Conservation (phyloP, 2,797 vertebrate genomes). For the Nothura maculosa region DNA sequence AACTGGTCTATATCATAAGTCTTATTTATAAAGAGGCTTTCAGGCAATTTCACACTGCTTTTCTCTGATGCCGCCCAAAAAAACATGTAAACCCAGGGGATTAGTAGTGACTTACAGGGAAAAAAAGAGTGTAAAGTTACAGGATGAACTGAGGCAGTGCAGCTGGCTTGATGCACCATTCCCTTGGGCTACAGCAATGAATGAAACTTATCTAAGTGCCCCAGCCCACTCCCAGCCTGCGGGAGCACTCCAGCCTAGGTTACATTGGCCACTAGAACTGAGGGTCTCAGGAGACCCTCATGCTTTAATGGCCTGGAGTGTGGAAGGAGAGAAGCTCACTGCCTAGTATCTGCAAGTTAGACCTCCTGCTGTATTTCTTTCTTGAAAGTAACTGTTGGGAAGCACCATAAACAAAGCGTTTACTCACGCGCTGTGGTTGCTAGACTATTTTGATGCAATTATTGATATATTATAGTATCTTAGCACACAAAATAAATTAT, state of each 20-base stretch:
- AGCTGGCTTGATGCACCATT: conserved; percentile 74
- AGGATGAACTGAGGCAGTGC: conserved; percentile 70
- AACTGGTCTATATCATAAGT: conserved; percentile 79
- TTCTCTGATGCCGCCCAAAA: conserved; percentile 77
- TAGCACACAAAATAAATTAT: conserved; percentile 31
- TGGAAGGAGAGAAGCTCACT: conserved; percentile 63
- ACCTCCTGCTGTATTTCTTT: conserved; percentile 60
- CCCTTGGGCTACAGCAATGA: conserved; percentile 76
- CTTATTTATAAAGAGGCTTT: conserved; percentile 85
- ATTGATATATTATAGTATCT: conserved; percentile 36
- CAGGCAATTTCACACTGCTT: conserved; percentile 85
- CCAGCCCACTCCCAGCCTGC: conserved; percentile 55
- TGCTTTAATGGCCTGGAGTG: conserved; percentile 57
- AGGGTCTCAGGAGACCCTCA: conserved; percentile 59
- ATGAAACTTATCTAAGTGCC: conserved; percentile 76
- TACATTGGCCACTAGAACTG: conserved; percentile 46
- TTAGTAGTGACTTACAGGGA: conserved; percentile 82
- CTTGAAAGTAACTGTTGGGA: conserved; percentile 47
- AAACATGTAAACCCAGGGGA: conserved; percentile 84
- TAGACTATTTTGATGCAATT: conserved; percentile 39
- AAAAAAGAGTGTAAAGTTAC: conserved; percentile 84
- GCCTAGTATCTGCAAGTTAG: conserved; percentile 65
- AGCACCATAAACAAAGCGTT: conserved; percentile 66
- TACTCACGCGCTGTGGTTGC: not conserved
- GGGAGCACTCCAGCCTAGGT: conserved; percentile 47